Base-by-base conservation (phyloP, 1,140 invertebrate genomes). In the Tetramorium simillimum region DNA sequence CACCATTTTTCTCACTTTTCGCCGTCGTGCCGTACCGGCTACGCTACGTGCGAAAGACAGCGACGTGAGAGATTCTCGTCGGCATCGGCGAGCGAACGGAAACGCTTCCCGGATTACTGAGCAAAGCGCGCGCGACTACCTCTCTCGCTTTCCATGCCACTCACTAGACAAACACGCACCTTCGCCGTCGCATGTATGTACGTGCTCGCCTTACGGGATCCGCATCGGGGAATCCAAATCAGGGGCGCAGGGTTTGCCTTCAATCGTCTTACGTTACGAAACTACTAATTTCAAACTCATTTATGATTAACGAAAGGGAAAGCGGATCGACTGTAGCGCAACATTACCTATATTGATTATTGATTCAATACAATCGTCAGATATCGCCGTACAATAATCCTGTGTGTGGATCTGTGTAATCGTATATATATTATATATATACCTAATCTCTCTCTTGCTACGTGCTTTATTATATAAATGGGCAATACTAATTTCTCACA, bases 41-140 rank as follows among this genome's bases (percentile, higher is more conserved):
- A 51, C 10, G 67, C 33, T 33, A 4, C 33, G 33, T 33, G 33
- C 6, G 14, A 40, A 28, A 77, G 9, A 21, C 58, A 18, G 62
- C 14, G 16, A 53, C 33, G 24, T n/a, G 6, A 21, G 53, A 75
- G 40, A 69, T 70, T n/a, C 63, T 49, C 18, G 65, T 51, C 53
- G 76, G 60, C 40, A 76, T 76, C 86, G 72, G 89, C 82, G 33
- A 33, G 33, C 73, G 37, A 86, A 82, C 65, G 84, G 72, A 80
- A 89, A 89, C 73, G 86, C 78, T 91, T 90, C 85, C 75, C 88
- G 53, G 87, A 91, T 90, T 89, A 92, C 92, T 91, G 92, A 90
- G 85, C 82, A 75, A 84, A 84, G 53, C 40, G 24, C 28, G 70
- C 40, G 24, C 43, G 70, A 89, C 86, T 77, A 77, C 46, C 46